Conservation (phyloP, 2,888 invertebrate species). For the Drosophila diplacantha region DNA sequence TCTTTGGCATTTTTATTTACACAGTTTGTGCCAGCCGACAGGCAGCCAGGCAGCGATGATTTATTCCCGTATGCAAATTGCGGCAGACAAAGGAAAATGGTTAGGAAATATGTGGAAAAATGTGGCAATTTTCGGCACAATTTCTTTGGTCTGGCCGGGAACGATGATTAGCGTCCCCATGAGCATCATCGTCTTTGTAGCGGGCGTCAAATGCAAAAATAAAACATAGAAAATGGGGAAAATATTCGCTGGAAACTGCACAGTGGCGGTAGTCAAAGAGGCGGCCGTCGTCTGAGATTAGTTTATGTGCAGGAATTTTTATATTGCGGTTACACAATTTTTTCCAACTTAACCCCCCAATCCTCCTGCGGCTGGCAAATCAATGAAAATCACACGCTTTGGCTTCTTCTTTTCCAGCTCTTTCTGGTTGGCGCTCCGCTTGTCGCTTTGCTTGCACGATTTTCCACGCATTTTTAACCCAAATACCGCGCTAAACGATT, state of each 20-base stretch:
- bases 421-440: conserved; percentile 24
- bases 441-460: conserved; percentile 56
- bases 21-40: conserved; percentile 22
- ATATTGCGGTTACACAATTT: conserved; percentile 72
- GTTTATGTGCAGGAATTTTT: conserved; percentile 71
- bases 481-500: conserved; percentile 71
- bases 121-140: conserved; percentile 53
- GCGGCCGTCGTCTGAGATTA: conserved; percentile 52
- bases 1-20: conserved; percentile 55
- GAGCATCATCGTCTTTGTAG: conserved; percentile 24
- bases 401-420: conserved; percentile 47
- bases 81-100: conserved; percentile 37
- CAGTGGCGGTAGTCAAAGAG: conserved; percentile 59
- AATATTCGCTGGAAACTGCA: conserved; percentile 27
- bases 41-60: conserved; percentile 11
- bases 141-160: conserved; percentile 57
- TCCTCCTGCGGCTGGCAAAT: conserved; percentile 18
- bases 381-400: conserved; percentile 59
- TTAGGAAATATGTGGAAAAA: conserved; percentile 47
- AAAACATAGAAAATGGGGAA: conserved; percentile 23
- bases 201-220: conserved; percentile 37
- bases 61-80: conserved; percentile 57
- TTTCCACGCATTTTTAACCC: conserved; percentile 73
- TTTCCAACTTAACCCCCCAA: conserved; percentile 21
- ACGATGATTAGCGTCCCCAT: conserved; percentile 52